Conservation (phyloP, 2,888 invertebrate genomes). For the Apeira syringaria region DNA sequence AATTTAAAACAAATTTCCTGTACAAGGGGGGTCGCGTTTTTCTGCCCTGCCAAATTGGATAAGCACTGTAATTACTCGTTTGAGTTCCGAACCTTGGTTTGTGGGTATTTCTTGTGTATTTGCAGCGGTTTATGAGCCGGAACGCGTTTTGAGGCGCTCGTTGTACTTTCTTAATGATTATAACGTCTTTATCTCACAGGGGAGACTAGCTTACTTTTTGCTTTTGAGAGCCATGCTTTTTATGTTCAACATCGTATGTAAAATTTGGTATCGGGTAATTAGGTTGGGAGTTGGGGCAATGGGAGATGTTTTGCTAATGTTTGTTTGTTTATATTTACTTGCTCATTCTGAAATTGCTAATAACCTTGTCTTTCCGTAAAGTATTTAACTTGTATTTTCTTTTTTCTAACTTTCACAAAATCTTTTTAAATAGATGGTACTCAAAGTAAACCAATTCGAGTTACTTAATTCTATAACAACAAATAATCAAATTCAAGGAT, state of each 20-base stretch:
- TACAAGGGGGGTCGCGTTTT: constrained; percentile 78
- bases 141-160: constrained; percentile 45
- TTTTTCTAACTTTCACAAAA: too few relatives aligned
- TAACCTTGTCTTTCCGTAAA: too few relatives aligned
- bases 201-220: constrained; percentile 31
- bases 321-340: too few relatives aligned
- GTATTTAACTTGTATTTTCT: too few relatives aligned
- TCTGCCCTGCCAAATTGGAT: constrained; percentile 81
- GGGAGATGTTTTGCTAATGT: too few relatives aligned
- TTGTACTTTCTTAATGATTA: constrained; percentile 41
- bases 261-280: constrained; percentile 27
- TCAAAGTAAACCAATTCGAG: too few relatives aligned
- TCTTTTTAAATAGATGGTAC: too few relatives aligned
- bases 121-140: constrained; percentile 60
- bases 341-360: too few relatives aligned
- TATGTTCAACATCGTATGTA: constrained; percentile 24
- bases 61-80: constrained; percentile 80
- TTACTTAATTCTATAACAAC: too few relatives aligned
- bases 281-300: constrained; percentile 7
- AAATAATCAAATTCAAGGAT: too few relatives aligned
- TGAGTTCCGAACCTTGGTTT: constrained; percentile 61
- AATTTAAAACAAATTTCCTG: constrained; percentile 83
- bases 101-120: constrained; percentile 61
- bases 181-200: constrained; percentile 35
- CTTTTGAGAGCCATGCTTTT: constrained; percentile 26